Base-by-base conservation (phyloP, 2,888 invertebrate species). In the Drosophila birchii region DNA sequence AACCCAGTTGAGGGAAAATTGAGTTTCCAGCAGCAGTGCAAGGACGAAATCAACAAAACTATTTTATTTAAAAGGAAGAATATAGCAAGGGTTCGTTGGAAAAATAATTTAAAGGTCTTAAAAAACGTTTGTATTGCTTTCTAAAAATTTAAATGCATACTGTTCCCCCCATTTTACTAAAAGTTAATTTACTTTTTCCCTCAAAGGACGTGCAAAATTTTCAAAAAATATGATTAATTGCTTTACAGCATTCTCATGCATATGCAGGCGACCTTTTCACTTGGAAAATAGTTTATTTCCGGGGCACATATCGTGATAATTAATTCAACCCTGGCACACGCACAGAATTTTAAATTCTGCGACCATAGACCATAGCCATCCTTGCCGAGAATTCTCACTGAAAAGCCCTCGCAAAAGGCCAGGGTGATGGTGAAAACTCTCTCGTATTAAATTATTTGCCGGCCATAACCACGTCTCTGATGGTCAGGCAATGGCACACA, bases 401-500 rank as follows among this genome's bases (percentile, higher is more conserved):
- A 61, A 44, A 20, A 41, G 34, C 39, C n/a, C 7, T 3, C n/a
- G 45, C 45, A 8, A 14, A 23, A 12, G 49, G 53, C 59, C 16
- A 32, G 4, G 56, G 49, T 16, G 49, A 45, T 49, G 36, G 59
- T 39, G 26, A n/a, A 61, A 64, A 69, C 14, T 49, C 14, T 49
- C 49, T 36, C 20, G 23, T 39, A 62, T 62, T 29, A 62, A 70
- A 71, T 70, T 70, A 70, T 70, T 72, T 70, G 44, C 53, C 8
- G 59, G 41, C 45, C 69, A 54, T 69, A 69, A 67, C 56, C 67
- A 66, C 67, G 67, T 60, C 45, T 36, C 54, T 45, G 36, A 23
- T 55, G 70, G 53, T 70, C 60, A 51, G 43, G 66, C 60, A 60
- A 66, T 57, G 59, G 62, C 41, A 68, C 57, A 68, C 61, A 47